Conservation (phyloP, 2,113 vertebrate species). For the Thinocorus orbignyianus region DNA sequence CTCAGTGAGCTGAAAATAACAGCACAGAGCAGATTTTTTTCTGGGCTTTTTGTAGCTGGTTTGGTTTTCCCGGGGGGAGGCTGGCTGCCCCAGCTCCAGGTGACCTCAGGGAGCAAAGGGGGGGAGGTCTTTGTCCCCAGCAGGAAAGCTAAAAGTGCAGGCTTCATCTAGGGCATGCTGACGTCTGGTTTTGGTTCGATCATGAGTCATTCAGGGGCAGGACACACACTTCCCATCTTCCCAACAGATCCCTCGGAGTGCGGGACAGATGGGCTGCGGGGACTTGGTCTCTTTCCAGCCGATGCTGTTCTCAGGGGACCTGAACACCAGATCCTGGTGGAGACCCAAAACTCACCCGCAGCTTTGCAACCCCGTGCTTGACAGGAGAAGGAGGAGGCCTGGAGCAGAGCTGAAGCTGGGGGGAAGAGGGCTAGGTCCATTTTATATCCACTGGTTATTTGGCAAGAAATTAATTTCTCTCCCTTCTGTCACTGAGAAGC, state of each 20-base stretch:
- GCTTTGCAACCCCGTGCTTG: background rate
- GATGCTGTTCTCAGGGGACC: too few species aligned
- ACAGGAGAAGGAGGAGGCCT: too few species aligned
- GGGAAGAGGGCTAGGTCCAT: too few species aligned
- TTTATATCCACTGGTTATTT: background rate
- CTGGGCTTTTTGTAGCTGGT: background rate
- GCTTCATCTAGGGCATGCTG: fast-evolving
- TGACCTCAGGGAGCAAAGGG: fast-evolving
- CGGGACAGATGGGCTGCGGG: fast-evolving
- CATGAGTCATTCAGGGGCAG: background rate
- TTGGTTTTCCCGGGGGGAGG: background rate
- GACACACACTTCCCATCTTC: background rate
- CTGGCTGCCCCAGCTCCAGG: background rate
- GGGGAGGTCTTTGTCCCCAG: background rate
- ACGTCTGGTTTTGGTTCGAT: background rate
- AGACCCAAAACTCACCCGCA: fast-evolving
- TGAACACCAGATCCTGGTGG: too few species aligned
- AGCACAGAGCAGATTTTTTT: background rate
- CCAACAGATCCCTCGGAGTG: background rate
- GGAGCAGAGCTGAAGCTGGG: background rate
- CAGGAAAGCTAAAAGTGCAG: background rate
- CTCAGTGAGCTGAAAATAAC: background rate
- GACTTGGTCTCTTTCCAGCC: fast-evolving
- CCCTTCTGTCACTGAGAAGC: background rate
- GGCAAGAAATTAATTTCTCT: background rate